phyloP scores from a whole-genome alignment of 2,888 invertebrate genomes.

The Lapara coniferarum region DNA sequence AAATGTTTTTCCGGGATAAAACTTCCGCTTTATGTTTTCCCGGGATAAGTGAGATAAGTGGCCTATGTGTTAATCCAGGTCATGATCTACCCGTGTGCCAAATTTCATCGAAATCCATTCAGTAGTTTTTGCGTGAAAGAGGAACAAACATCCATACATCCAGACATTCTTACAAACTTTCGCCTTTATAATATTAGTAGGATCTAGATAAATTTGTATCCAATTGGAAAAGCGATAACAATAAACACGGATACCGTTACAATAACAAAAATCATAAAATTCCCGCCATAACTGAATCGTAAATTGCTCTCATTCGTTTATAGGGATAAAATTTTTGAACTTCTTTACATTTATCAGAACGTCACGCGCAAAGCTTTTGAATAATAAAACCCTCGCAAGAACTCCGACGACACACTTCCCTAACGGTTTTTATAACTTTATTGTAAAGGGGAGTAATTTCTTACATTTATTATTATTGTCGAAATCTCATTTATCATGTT shows the following conservation, averaged over 20 bases:
- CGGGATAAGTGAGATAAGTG: too few relatives aligned
- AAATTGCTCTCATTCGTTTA: slow-evolving; percentile 59
- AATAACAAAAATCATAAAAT: slow-evolving; percentile 28
- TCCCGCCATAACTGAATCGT: slow-evolving; percentile 31
- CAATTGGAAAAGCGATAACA: not conserved
- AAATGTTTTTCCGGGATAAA: too few relatives aligned
- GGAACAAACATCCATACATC: too few relatives aligned
- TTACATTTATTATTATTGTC: slow-evolving; percentile 58
- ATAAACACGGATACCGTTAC: not conserved
- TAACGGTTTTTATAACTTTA: slow-evolving; percentile 45
- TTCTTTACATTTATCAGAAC: slow-evolving; percentile 78
- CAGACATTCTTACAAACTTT: too few relatives aligned
- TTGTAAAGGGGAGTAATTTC: slow-evolving; percentile 51
- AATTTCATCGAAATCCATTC: too few relatives aligned
- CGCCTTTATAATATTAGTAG: too few relatives aligned
- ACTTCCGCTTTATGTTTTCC: too few relatives aligned
- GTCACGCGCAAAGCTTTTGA: slow-evolving; percentile 75
- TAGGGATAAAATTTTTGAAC: slow-evolving; percentile 72
- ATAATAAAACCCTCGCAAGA: slow-evolving; percentile 67
- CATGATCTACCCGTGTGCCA: too few relatives aligned
- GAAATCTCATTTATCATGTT: slow-evolving; percentile 48
- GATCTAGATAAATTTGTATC: too few relatives aligned
- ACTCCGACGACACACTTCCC: slow-evolving; percentile 44
- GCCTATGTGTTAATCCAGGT: too few relatives aligned
- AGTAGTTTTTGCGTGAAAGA: too few relatives aligned